These are phyloP conservation scores for Hephaestus fuliginosus DNA, from an alignment of 2,797 vertebrate genomes.

Conservation along the genomic window DNA sequence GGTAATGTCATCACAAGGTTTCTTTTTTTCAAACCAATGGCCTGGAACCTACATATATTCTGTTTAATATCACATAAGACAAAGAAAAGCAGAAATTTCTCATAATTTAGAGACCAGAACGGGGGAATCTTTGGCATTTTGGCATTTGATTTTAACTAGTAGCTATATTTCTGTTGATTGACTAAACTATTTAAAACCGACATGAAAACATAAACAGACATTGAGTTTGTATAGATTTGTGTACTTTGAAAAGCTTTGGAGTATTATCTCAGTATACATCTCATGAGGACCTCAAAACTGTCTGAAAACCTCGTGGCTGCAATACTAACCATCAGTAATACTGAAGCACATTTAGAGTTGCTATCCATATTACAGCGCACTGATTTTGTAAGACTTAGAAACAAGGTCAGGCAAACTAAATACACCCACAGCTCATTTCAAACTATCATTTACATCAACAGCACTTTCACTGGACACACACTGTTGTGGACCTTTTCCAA, in stretches of 20 bases:
- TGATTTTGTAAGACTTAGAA: background rate
- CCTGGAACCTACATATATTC: background rate
- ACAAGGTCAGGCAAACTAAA: constrained; percentile 12
- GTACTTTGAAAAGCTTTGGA: background rate
- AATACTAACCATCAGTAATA: background rate
- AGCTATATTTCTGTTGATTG: background rate
- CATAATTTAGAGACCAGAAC: background rate
- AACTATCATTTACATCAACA: constrained; percentile 18
- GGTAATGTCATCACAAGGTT: background rate
- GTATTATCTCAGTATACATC: background rate
- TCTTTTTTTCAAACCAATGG: background rate
- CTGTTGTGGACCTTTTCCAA: constrained; percentile 17
- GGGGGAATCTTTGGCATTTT: background rate
- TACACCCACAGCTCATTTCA: constrained; percentile 16
- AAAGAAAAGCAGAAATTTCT: background rate
- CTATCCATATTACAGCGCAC: background rate
- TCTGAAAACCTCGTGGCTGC: background rate
- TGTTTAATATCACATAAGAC: background rate
- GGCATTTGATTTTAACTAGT: background rate
- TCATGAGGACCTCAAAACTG: background rate
- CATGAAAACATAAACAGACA: background rate
- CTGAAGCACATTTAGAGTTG: background rate
- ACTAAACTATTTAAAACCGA: background rate
- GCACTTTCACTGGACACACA: constrained; percentile 1
- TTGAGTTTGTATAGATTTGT: background rate